Base-by-base conservation (phyloP, 92 coral and sea anemone species). In the Pocillopora grandis region DNA sequence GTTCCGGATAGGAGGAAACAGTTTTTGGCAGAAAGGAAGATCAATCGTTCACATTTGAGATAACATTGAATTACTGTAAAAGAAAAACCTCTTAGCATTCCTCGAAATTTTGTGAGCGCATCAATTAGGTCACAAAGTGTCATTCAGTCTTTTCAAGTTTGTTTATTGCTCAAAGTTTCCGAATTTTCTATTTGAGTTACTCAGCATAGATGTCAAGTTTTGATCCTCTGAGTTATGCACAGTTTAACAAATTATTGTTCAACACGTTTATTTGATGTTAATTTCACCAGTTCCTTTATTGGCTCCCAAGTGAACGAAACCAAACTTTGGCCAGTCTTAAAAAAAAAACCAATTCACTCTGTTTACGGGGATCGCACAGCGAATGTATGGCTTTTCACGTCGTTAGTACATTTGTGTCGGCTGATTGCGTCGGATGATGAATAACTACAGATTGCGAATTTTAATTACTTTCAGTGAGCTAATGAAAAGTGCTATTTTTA, bases 201-300 rank as follows among this genome's bases (percentile, higher is more conserved):
- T 21, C 18, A 23, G 66, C 9, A 80, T 18, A 14, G 35, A 68
- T 80, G 84, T 80, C 84, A 80, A 12, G 15, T 67, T 55, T 35
- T 80, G 23, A 20, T 65, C 72, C 16, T 13, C 37, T 18, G 60
- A 79, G 60, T 56, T 68, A 68, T 72, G 69, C 57, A 68, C 58
- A 80, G 60, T 55, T 27, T 58, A 57, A 67, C 55, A 31, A 80
- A 80, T 65, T 17, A 80, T 80, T 57, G 66, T 80, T 67, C 5
- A 16, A 62, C n/a, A 55, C 59, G 20, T 64, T 66, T 6, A 63
- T 78, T 58, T 62, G 61, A 62, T 78, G 81, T 78, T 78, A 62
- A 62, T 78, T 21, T 76, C 56, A 23, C 37, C 80, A 60, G 67
- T 60, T 76, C 61, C 27, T 33, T 76, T 59, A 55, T 76, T 36